Percentiles rank a stretch among this genome's conserved stretches.
Conservation (phyloP, 2,888 invertebrate genomes). For the Palloptera scutellata region DNA sequence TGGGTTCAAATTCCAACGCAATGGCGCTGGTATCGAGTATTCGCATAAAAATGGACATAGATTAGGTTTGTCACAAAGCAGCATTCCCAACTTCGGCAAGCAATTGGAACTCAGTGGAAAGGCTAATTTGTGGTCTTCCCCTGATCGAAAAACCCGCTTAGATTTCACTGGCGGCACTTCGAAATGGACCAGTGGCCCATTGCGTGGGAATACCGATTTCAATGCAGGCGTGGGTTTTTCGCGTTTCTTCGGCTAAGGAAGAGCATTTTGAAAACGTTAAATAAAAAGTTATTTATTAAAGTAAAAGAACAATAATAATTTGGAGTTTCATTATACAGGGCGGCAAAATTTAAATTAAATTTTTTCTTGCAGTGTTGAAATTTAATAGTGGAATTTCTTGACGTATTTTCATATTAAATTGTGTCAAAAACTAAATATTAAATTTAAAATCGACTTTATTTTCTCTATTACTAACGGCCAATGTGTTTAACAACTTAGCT, state of each 20-base stretch:
- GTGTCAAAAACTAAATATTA: no score
- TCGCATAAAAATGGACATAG: conserved; percentile 53
- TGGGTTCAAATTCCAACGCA: conserved; percentile 55
- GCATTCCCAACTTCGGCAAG: conserved; percentile 52
- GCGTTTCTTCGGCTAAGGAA: conserved; percentile 51
- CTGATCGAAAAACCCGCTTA: conserved; percentile 47
- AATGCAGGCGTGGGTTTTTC: conserved; percentile 51
- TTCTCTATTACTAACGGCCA: no score
- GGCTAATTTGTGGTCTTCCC: conserved; percentile 48
- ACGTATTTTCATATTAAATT: no score
- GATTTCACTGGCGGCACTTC: conserved; percentile 46
- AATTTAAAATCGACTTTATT: no score
- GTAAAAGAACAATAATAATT: no score
- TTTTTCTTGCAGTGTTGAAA: no score
- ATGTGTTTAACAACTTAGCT: no score
- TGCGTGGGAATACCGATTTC: conserved; percentile 41
- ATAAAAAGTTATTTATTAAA: no score
- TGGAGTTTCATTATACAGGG: no score
- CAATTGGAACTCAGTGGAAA: conserved; percentile 47
- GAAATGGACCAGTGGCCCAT: conserved; percentile 47
- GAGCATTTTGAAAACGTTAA: no score
- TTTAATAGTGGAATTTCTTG: no score
- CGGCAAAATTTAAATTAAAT: no score
- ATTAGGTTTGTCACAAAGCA: conserved; percentile 48
- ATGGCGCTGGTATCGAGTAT: conserved; percentile 54